Evolutionary conservation across 2,797 vertebrate species (phyloP).

Genomic region (Agapornis canus): DNA sequence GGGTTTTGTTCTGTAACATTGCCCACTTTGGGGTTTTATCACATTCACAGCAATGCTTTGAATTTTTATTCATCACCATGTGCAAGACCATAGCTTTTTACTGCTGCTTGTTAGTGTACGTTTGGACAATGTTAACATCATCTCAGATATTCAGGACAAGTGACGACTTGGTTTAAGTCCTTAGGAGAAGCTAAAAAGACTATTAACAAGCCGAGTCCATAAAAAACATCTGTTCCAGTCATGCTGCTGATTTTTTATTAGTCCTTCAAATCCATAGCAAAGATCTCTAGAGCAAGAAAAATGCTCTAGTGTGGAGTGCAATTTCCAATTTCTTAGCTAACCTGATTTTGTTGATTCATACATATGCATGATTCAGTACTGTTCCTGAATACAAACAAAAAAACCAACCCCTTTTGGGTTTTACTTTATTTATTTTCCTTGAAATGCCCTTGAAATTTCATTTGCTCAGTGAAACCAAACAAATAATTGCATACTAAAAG

Average conservation of each 20-base stretch:
- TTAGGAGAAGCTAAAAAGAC: constrained; percentile 82
- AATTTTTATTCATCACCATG: constrained; percentile 69
- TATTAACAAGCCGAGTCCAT: constrained; percentile 80
- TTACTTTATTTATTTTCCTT: constrained; percentile 80
- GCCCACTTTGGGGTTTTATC: constrained; percentile 51
- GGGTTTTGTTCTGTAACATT: neutral
- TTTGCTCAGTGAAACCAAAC: constrained; percentile 80
- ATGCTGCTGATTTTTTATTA: constrained; percentile 85
- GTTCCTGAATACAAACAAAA: constrained; percentile 74
- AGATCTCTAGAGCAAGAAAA: constrained; percentile 81
- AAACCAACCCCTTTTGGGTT: constrained; percentile 35
- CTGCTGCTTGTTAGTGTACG: constrained; percentile 77
- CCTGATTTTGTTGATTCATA: constrained; percentile 82
- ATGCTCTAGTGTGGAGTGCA: constrained; percentile 77
- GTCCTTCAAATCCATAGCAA: constrained; percentile 81
- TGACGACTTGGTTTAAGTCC: constrained; percentile 76
- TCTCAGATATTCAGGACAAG: constrained; percentile 81
- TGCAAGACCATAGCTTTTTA: constrained; percentile 74
- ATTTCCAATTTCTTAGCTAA: constrained; percentile 82
- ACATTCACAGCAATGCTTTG: constrained; percentile 63
- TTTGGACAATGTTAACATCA: constrained; percentile 81
- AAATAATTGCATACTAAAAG: constrained; percentile 82
- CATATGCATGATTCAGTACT: constrained; percentile 80
- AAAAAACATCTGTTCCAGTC: constrained; percentile 88
- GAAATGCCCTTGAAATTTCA: constrained; percentile 83